These are phyloP conservation scores for Sialis fuliginosa DNA, from an alignment of 2,888 invertebrate species.

Conservation along the genomic window DNA sequence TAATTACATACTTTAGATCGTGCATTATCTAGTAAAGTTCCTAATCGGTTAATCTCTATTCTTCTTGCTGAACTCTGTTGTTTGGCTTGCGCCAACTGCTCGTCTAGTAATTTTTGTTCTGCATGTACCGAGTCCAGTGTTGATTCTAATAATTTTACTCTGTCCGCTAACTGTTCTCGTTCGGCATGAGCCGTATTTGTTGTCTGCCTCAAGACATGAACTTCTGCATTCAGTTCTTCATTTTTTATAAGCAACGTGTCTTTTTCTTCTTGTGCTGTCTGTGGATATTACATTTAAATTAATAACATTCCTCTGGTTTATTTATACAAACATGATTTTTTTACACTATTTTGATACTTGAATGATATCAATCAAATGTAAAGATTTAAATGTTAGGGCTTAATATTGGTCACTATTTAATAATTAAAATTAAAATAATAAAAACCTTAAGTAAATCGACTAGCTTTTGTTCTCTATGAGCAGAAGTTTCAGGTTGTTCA, in stretches of 20 bases:
- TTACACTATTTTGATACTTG: too few species aligned
- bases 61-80: slow-evolving; percentile 58
- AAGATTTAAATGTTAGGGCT: too few species aligned
- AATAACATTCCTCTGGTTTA: too few species aligned
- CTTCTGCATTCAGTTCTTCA: slow-evolving; percentile 56
- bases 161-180: slow-evolving; percentile 48
- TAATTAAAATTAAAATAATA: slow-evolving; percentile 3
- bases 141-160: slow-evolving; percentile 50
- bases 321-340: too few species aligned
- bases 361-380: too few species aligned
- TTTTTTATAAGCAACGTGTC: slow-evolving; percentile 55
- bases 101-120: slow-evolving; percentile 57
- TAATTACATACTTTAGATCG: slow-evolving; percentile 45
- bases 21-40: slow-evolving; percentile 66
- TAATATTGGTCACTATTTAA: background rate
- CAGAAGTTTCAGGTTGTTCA: slow-evolving; percentile 36
- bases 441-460: slow-evolving; percentile 62
- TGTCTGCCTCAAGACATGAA: slow-evolving; percentile 42
- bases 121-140: slow-evolving; percentile 54
- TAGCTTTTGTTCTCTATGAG: slow-evolving; percentile 63
- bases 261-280: slow-evolving; percentile 63
- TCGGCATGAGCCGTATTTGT: slow-evolving; percentile 41
- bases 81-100: slow-evolving; percentile 49
- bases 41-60: slow-evolving; percentile 63
- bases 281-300: slow-evolving; percentile 5